A percentile compares a stretch with the other conserved stretches of the same genome.
phyloP scores from a whole-genome alignment of 2,797 vertebrate genomes.

The Chaenodraco wilsoni region DNA sequence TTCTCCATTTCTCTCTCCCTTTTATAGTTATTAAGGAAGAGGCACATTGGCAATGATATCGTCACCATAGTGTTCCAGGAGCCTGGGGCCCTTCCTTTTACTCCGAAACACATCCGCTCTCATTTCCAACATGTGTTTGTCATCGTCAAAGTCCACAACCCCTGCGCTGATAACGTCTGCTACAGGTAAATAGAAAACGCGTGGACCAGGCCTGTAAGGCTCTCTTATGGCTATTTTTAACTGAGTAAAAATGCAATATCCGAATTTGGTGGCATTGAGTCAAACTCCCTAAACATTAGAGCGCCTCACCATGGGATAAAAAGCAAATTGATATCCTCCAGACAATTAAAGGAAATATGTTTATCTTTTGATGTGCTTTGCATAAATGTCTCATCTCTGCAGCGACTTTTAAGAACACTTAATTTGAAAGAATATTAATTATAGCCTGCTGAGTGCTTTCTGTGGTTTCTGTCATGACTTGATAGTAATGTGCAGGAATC shows the following conservation, averaged over 20 bases:
- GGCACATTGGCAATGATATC: constrained; percentile 98
- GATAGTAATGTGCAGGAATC: constrained; percentile 58
- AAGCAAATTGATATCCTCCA: constrained; percentile 36
- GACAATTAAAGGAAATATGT: constrained; percentile 45
- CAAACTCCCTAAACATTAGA: constrained; percentile 26
- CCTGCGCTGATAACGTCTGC: constrained; percentile 96
- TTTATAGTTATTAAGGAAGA: constrained; percentile 92
- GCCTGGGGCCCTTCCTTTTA: constrained; percentile 96
- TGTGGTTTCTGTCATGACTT: constrained; percentile 67
- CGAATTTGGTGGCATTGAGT: constrained; percentile 28
- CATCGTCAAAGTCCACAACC: constrained; percentile 96
- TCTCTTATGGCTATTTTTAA: constrained; percentile 20
- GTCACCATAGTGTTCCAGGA: constrained; percentile 99
- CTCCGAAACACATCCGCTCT: constrained; percentile 96
- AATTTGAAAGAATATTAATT: constrained; percentile 72
- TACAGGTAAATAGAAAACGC: constrained; percentile 89
- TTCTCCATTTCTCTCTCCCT: constrained; percentile 1
- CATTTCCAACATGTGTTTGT: constrained; percentile 99
- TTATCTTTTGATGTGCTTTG: constrained; percentile 62
- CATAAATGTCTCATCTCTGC: constrained; percentile 54
- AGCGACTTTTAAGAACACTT: constrained; percentile 61
- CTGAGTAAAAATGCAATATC: constrained; percentile 4
- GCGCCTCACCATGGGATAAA: constrained; percentile 10
- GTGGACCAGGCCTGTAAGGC: constrained; percentile 20
- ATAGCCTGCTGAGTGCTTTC: constrained; percentile 63